phyloP scores from a whole-genome alignment of 1,140 invertebrate genomes.

The Melitaea cinxia region DNA sequence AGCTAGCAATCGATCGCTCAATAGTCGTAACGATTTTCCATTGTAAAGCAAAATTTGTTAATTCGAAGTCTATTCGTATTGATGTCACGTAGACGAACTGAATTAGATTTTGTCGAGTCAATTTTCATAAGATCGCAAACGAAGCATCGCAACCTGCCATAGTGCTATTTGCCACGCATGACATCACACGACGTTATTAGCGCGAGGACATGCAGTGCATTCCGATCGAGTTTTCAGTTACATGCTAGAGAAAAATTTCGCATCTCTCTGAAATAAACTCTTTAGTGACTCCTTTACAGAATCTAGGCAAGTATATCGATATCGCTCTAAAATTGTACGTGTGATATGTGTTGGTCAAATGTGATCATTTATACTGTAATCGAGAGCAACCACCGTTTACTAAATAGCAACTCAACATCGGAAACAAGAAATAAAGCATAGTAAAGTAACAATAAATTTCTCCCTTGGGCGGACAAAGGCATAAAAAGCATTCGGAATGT shows the following conservation, averaged over 20 bases:
- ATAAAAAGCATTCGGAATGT: constrained; percentile 40
- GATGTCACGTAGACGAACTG: constrained; percentile 41
- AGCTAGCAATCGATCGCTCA: background rate
- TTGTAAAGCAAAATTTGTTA: constrained; percentile 38
- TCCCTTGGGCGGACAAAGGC: constrained; percentile 35
- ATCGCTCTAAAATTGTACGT: background rate
- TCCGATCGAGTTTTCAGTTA: constrained; percentile 26
- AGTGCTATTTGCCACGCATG: constrained; percentile 41
- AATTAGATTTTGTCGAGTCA: constrained; percentile 47
- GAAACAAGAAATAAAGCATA: constrained; percentile 24
- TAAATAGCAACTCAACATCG: constrained; percentile 1
- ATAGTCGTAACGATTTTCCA: constrained; percentile 25
- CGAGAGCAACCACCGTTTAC: background rate
- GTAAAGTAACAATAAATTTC: constrained; percentile 43
- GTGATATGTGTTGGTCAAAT: too few species aligned
- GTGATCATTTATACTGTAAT: too few species aligned
- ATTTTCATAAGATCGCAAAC: constrained; percentile 48
- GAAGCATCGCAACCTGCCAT: constrained; percentile 41
- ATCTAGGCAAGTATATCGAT: background rate
- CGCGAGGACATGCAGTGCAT: constrained; percentile 36
- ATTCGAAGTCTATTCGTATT: constrained; percentile 34
- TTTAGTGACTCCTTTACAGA: background rate
- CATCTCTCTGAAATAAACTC: background rate
- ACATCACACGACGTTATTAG: constrained; percentile 37
- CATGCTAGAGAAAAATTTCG: constrained; percentile 3